Base-by-base conservation (phyloP, 2,113 vertebrate species). In the Ellobius talpinus region DNA sequence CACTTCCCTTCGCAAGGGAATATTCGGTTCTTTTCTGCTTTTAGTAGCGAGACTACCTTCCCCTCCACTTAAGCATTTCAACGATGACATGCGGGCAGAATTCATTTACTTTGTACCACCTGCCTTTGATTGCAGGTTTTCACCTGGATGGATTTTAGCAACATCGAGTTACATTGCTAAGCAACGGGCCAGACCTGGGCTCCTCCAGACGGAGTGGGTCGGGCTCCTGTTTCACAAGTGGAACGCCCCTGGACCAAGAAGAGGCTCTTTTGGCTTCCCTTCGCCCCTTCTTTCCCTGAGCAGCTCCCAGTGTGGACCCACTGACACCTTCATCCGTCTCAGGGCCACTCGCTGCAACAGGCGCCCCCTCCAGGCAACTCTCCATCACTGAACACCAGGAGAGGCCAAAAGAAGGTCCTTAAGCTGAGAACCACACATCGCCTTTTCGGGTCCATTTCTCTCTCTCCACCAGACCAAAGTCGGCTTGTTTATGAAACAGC, bases 161-260 rank as follows among this genome's bases (percentile, higher is more conserved):
- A 79, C 82, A n/a, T 52, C n/a, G 5, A 74, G 33, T 85, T 47
- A 29, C 5, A 87, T 91, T 95, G 94, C 97, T 93, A 95, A 89
- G 95, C 96, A 97, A 96, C 63, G 1, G 24, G 26, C 50, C 52
- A 31, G 45, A 72, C 45, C 84, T 24, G 26, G 61, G 68, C 78
- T 95, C 31, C 50, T 89, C 42, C 31, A 7, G 52, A 13, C 26
- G 11, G 31, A 7, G 47, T 26, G 39, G 11, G 31, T 72, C 45
- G 39, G 76, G 12, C 74, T 47, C 31, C 42, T 9, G 63, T 14
- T 65, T 87, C 68, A 8, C 47, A 78, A 92, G 74, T 45, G 74
- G n/a, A 58, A 77, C 31, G 13, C 55, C 52, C 19, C 68, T 12
- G 1, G n/a, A 42, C 66, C 63, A 24, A 72, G 68, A 73, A 82